Percentiles rank a stretch among this genome's conserved stretches.
These are phyloP conservation scores for Lamproptera curius DNA, from an alignment of 2,888 invertebrate genomes.

Conservation along the genomic window DNA sequence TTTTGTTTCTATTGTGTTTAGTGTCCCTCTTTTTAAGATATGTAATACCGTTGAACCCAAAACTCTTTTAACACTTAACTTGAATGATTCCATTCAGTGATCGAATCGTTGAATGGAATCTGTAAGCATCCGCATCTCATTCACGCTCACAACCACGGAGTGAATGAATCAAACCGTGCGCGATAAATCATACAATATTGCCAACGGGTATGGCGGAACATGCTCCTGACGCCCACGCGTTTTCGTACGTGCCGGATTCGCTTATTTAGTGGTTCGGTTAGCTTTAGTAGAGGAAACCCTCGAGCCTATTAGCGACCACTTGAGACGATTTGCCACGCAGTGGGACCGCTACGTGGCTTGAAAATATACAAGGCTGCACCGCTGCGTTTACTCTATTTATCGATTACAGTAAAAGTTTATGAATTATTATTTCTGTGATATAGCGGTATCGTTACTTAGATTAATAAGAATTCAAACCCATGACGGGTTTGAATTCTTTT, in stretches of 20 bases:
- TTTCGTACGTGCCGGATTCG: slow-evolving; percentile 3
- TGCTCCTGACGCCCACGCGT: slow-evolving; percentile 14
- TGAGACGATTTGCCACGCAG: slow-evolving; percentile 9
- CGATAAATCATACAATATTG: slow-evolving; percentile 20
- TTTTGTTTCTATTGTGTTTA: too few species aligned
- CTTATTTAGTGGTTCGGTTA: slow-evolving; percentile 3
- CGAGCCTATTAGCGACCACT: slow-evolving; percentile 12
- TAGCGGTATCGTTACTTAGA: too few species aligned
- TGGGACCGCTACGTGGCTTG: neutral
- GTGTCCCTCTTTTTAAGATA: too few species aligned
- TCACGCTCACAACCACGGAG: slow-evolving; percentile 10
- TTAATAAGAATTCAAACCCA: neutral
- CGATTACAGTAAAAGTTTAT: neutral
- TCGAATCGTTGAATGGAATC: slow-evolving; percentile 7
- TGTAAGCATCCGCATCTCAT: slow-evolving; percentile 1
- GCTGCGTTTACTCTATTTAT: neutral
- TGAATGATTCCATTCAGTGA: neutral
- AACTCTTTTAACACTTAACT: too few species aligned
- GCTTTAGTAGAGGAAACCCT: slow-evolving; percentile 9
- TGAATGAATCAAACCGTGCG: slow-evolving; percentile 17
- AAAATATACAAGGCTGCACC: too few species aligned
- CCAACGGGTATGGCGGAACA: slow-evolving; percentile 16
- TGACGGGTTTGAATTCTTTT: neutral
- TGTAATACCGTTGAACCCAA: too few species aligned
- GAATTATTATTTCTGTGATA: neutral